These are phyloP conservation scores for Blennius ocellaris DNA, from an alignment of 2,113 vertebrate genomes.

Conservation along the genomic window DNA sequence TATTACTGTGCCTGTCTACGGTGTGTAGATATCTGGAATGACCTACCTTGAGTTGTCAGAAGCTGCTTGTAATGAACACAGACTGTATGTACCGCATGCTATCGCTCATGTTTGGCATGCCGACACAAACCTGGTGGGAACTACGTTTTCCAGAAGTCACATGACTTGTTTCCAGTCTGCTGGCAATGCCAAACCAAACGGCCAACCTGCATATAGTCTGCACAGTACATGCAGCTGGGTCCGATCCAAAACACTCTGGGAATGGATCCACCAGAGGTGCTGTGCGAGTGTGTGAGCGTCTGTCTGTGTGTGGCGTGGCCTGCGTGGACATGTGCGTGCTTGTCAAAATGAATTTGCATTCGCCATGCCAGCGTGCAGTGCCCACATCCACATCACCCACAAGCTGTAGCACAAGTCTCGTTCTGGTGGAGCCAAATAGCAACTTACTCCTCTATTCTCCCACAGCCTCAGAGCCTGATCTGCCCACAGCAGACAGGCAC, in stretches of 20 bases:
- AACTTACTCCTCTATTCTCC: conserved; percentile 46
- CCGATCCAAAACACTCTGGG: conserved; percentile 73
- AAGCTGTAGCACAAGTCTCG: conserved; percentile 26
- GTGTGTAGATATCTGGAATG: conserved; percentile 28
- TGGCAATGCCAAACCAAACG: conserved; percentile 79
- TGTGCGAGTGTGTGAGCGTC: conserved; percentile 28
- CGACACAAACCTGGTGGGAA: conserved; percentile 69
- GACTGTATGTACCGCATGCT: conserved; percentile 27
- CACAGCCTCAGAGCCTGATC: conserved; percentile 47
- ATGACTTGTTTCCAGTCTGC: conserved; percentile 74
- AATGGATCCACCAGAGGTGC: conserved; percentile 65
- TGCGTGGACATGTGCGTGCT: conserved; percentile 39
- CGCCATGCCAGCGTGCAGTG: conserved; percentile 61
- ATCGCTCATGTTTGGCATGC: conserved; percentile 54
- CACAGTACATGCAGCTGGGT: conserved; percentile 75
- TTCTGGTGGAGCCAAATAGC: conserved; percentile 68
- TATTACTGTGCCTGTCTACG: neutral
- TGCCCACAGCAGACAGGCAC: conserved; percentile 58
- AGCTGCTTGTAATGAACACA: conserved; percentile 23
- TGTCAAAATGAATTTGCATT: conserved; percentile 57
- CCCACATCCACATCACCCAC: conserved; percentile 69
- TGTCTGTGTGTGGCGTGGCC: conserved; percentile 51
- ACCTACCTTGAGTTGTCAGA: conserved; percentile 6
- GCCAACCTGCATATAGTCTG: conserved; percentile 69
- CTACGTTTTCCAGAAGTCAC: conserved; percentile 75